Percentiles rank a stretch among this genome's conserved stretches.
These are phyloP conservation scores for Macheiramphus alcinus DNA, from an alignment of 2,113 vertebrate species.

Conservation along the genomic window DNA sequence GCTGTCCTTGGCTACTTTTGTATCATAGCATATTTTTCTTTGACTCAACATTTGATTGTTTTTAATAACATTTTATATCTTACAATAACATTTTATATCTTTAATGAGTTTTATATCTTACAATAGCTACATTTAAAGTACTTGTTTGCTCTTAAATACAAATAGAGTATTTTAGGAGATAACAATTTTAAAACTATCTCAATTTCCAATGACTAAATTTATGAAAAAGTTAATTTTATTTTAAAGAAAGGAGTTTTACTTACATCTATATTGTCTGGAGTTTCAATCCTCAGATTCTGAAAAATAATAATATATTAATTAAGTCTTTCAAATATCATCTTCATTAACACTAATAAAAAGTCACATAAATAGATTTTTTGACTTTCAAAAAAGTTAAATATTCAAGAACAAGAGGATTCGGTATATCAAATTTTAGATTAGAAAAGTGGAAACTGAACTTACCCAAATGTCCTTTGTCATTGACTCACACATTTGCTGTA, in stretches of 20 bases:
- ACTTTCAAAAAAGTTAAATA: background rate
- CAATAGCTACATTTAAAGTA: background rate
- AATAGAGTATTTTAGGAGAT: background rate
- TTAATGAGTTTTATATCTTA: background rate
- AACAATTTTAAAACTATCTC: background rate
- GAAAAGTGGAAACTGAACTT: background rate
- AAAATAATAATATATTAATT: constrained; percentile 6
- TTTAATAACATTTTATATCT: background rate
- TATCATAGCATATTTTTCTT: background rate
- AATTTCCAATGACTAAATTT: background rate
- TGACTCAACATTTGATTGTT: background rate
- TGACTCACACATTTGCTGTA: background rate
- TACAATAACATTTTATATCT: background rate
- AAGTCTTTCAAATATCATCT: background rate
- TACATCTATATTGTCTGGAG: constrained; percentile 61
- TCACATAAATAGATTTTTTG: background rate
- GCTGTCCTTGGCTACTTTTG: background rate
- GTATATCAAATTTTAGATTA: background rate
- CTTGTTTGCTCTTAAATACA: background rate
- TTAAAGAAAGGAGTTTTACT: constrained; percentile 16
- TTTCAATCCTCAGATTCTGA: constrained; percentile 67
- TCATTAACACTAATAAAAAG: background rate
- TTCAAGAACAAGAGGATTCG: background rate
- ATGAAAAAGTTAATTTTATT: background rate
- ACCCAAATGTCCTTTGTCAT: constrained; percentile 26